Base-by-base conservation (phyloP, 37 sponge, comb jelly and placozoan genomes). In the Aphrocallistes beatrix region DNA sequence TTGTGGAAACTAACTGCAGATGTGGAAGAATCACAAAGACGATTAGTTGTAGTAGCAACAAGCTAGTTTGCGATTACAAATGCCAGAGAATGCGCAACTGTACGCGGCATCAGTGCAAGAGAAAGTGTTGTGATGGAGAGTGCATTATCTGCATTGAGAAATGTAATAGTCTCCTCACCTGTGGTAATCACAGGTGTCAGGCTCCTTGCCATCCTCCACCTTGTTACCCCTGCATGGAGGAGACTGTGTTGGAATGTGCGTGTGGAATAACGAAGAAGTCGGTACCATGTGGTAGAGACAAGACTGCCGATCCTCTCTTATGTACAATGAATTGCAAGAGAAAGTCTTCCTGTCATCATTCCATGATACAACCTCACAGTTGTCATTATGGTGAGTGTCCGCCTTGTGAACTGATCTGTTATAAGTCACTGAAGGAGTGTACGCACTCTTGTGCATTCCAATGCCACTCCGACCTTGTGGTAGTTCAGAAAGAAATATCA, bases 101-200 rank as follows among this genome's bases (percentile, higher is more conserved):
- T 88, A 92, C 92, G 1, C 47, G 89, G 28, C 97, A 97, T 84
- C 95, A 87, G 85, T 97, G 97, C 69, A 86, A 85, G 86, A 89
- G 94, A 42, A 97, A 92, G 96, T 95, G 96, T 40, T 95, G 96
- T 88, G 90, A 88, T 90, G 94, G 92, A 36, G 37, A 88, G n/a
- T 95, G 96, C 81, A 90, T 89, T 36, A 89, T 95, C 0, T 97
- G 97, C 89, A 90, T 92, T 69, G 88, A 92, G 81, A 38, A 51
- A 23, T 97, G 97, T 90, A 90, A 91, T 9, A 83, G 87, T 37
- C 37, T 47, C 0, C 85, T 97, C 37, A 38, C 87, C 39, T 97
- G 97, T 85, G 83, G 93, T 32, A 90, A 90, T 34, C 97, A 97
- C 88, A 92, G 93, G 82, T 97, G 97, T 87, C 51, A 88, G 10